Evolutionary conservation across 2,797 vertebrate genomes (phyloP).

Genomic region (Picus viridis): DNA sequence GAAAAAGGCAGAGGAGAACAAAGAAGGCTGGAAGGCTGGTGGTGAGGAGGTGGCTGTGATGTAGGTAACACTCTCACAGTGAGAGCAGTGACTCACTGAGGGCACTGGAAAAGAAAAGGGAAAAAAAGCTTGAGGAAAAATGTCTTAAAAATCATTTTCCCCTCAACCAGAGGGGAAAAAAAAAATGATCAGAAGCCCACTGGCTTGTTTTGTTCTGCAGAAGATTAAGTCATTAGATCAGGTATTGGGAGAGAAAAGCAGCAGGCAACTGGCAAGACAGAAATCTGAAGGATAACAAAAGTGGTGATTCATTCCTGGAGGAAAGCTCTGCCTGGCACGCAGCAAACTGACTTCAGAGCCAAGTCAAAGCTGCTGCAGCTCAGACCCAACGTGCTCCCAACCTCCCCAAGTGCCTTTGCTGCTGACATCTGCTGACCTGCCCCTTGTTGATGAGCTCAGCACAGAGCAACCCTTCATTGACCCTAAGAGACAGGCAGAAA

Average conservation of each 20-base stretch:
- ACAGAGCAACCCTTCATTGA: background rate
- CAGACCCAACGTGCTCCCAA: accelerated
- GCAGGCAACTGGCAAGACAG: background rate
- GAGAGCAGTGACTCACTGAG: constrained; percentile 47
- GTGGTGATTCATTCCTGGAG: background rate
- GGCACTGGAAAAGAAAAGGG: background rate
- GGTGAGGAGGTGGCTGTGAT: constrained; percentile 49
- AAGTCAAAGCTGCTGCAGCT: background rate
- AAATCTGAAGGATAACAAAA: background rate
- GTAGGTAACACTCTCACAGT: constrained; percentile 16
- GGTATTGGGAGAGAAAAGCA: background rate
- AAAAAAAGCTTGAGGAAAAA: constrained; percentile 15
- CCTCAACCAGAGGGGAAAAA: background rate
- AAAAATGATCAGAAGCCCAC: background rate
- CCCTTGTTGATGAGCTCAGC: background rate
- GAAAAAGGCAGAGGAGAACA: constrained; percentile 12
- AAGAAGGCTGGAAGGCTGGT: constrained; percentile 35
- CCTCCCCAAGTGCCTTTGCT: accelerated
- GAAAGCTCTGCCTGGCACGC: background rate
- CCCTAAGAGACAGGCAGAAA: too few relatives aligned
- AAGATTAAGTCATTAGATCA: background rate
- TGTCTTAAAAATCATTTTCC: background rate
- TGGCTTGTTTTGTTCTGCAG: background rate
- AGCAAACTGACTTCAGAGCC: background rate
- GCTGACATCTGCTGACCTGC: background rate